A percentile compares a stretch with the other conserved stretches of the same genome.
These are phyloP conservation scores for Chironomus striatipennis DNA, from an alignment of 1,140 invertebrate species.

Conservation along the genomic window DNA sequence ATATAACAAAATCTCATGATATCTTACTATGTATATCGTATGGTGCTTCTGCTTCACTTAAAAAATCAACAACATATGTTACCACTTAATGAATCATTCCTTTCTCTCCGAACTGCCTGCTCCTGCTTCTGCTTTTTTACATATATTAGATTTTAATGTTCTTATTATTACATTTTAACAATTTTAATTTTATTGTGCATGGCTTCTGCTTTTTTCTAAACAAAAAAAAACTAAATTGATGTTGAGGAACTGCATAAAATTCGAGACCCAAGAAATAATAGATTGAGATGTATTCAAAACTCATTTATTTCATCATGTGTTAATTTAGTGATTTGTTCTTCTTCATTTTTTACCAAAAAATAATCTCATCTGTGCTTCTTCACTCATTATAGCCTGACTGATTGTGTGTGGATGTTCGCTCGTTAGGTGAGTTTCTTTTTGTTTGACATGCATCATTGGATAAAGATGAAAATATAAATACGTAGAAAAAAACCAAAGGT, in stretches of 20 bases:
- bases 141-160: neutral
- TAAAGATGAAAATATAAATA: neutral
- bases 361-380: neutral
- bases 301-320: conserved; percentile 23
- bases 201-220: neutral
- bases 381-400: neutral
- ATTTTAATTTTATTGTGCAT: too few species aligned
- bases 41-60: neutral
- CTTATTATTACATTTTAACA: too few species aligned
- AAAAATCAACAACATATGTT: conserved; percentile 14
- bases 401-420: too few species aligned
- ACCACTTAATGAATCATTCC: conserved; percentile 22
- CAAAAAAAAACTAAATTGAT: neutral
- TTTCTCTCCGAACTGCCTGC: neutral
- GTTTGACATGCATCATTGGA: conserved; percentile 12
- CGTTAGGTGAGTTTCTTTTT: neutral
- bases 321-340: conserved; percentile 23
- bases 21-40: neutral
- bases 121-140: neutral
- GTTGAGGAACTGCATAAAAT: neutral
- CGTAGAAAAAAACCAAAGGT: too few species aligned
- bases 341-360: neutral
- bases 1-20: too few species aligned
- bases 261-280: neutral
- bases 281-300: neutral